Evolutionary conservation across 2,888 invertebrate genomes (phyloP), one percentile per base, ranked within the genome.

Genomic region (Sicus ferrugineus): DNA sequence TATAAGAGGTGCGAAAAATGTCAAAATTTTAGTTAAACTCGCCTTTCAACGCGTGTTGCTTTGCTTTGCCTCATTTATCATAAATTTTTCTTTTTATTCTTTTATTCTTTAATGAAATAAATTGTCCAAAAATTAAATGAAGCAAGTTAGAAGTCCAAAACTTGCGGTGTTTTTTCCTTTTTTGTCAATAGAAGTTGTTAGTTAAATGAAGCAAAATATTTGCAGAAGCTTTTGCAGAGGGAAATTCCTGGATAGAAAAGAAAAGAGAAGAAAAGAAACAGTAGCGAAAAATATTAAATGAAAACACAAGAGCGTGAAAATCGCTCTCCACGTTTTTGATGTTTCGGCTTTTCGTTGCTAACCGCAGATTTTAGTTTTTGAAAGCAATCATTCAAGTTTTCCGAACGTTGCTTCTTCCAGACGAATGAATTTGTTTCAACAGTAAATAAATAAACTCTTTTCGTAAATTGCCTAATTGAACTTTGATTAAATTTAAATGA

Each of bases 11-110:
- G 42, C n/a, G 42, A 65, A 52, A 56, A 42, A 28, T 54, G 42
- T 28, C 26, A 58, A 54, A 19, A 26, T 19, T 56, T 66, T 66
- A 30, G 21, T 38, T 66, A 28, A 58, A 46, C 42, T 58, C 58
- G 30, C 11, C 21, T 42, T 42, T n/a, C 19, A 38, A 66, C 38
- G 26, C 38, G 42, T n/a, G n/a, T n/a, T n/a, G n/a, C n/a, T n/a
- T 66, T 56, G 54, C 31, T 50, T 19, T 14, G 64, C 21, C 11
- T 2, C 65, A 65, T 65, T 65, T 54, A 65, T 65, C 65, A 65
- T 52, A 16, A 31, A 26, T 54, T 59, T 46, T 23, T 14, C n/a
- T 19, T 66, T 46, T 54, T 59, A 31, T 23, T 14, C n/a, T 19
- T 66, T 46, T 66, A 26, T 23, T 9, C 31, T 4, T 26, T 19